Conservation (phyloP, 92 coral and sea anemone genomes). For the Phenganax subtilis region DNA sequence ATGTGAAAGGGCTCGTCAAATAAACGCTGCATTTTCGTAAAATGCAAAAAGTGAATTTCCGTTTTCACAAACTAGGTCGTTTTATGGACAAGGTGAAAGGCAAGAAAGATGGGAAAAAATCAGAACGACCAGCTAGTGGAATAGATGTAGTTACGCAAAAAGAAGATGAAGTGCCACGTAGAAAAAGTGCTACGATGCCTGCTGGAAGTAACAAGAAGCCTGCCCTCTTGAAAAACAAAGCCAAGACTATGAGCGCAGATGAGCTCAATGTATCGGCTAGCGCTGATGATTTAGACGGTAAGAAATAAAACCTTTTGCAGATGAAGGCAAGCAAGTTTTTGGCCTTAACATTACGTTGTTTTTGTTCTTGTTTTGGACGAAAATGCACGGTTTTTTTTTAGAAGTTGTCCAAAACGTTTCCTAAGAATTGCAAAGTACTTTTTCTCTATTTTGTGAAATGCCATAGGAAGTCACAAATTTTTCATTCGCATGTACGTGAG, state of each 20-base stretch:
- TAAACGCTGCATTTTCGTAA: too few species aligned
- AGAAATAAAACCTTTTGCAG: neutral
- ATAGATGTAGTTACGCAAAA: too few species aligned
- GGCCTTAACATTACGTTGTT: neutral
- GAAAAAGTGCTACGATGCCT: constrained; percentile 14
- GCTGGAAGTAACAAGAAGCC: constrained; percentile 4
- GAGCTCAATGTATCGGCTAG: neutral
- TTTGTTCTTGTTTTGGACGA: neutral
- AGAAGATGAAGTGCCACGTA: neutral
- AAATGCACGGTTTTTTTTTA: neutral
- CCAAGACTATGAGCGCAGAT: constrained; percentile 19
- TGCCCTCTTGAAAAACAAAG: constrained; percentile 1
- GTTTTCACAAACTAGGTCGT: constrained; percentile 2
- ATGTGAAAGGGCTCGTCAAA: too few species aligned
- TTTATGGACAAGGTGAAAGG: constrained; percentile 33
- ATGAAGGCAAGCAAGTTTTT: neutral
- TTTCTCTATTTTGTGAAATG: too few species aligned
- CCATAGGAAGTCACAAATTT: too few species aligned
- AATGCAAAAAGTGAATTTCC: too few species aligned
- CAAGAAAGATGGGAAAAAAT: constrained; percentile 15
- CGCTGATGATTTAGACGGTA: constrained; percentile 15
- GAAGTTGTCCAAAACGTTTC: too few species aligned
- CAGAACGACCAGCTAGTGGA: constrained; percentile 14
- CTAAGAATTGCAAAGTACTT: too few species aligned
- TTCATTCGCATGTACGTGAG: neutral